A percentile compares a stretch with the other conserved stretches of the same genome.
Evolutionary conservation across 2,797 vertebrate species (phyloP).

Genomic region (Taenioides sp.): DNA sequence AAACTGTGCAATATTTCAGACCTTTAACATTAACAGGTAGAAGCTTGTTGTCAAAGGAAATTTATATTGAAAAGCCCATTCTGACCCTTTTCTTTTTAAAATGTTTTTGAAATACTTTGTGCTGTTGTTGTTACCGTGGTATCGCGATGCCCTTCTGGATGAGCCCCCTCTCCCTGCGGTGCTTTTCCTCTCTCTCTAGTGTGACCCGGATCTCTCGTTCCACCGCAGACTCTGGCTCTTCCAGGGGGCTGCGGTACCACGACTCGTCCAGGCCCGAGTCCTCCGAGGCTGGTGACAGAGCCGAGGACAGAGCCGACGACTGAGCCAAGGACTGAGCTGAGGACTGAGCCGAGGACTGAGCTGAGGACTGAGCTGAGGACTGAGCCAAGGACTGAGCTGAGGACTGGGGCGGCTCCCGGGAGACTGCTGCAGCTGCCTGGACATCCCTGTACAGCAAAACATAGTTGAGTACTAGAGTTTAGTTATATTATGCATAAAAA

Average conservation of each 20-base stretch:
- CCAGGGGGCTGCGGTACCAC: conserved; percentile 53
- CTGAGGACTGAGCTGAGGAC: conserved; percentile 40
- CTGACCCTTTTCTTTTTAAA: no score
- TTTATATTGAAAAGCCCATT: no score
- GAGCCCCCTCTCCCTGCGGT: conserved; percentile 68
- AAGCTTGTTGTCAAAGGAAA: no score
- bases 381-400: conserved; percentile 25
- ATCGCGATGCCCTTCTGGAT: conserved; percentile 42
- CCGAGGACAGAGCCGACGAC: conserved; percentile 42
- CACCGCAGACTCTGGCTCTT: conserved; percentile 64
- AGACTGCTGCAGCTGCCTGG: conserved; percentile 17
- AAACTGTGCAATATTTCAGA: no score
- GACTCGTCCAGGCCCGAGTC: conserved; percentile 70
- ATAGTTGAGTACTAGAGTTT: neutral
- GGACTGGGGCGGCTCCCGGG: conserved; percentile 10
- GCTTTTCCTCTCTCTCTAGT: conserved; percentile 67
- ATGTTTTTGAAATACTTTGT: neutral
- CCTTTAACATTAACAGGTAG: no score
- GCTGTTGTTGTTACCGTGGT: conserved; percentile 44
- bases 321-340: neutral
- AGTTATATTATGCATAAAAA: no score
- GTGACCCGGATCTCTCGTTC: conserved; percentile 72
- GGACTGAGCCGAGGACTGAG: conserved; percentile 55
- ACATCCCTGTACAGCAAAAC: conserved; percentile 42
- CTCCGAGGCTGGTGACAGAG: conserved; percentile 61